Conservation (phyloP, 1,140 invertebrate species). For the Ceratoteleas bidentatus region DNA sequence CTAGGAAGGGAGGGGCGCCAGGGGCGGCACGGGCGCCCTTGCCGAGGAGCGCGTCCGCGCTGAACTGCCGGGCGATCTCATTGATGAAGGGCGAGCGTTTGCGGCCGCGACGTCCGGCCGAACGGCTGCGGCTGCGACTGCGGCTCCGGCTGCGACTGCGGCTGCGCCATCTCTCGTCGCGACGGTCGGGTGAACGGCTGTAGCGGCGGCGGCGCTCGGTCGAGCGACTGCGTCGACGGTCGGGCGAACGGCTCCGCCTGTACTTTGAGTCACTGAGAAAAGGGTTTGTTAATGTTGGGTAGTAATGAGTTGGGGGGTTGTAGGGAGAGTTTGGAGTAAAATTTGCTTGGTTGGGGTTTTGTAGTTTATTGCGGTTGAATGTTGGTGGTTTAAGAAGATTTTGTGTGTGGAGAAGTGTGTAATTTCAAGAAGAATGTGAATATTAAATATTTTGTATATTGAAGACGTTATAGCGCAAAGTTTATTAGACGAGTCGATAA, state of each 20-base stretch:
- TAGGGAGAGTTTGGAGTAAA: too few relatives aligned
- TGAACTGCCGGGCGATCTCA: slow-evolving; percentile 75
- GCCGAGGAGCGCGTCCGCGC: slow-evolving; percentile 60
- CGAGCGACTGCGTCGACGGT: slow-evolving; percentile 74
- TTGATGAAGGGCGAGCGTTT: slow-evolving; percentile 79
- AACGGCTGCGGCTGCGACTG: slow-evolving; percentile 66
- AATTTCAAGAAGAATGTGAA: too few relatives aligned
- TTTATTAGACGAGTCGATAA: too few relatives aligned
- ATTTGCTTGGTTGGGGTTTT: too few relatives aligned
- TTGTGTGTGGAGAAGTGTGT: too few relatives aligned
- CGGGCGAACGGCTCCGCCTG: slow-evolving; percentile 74
- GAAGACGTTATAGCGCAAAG: too few relatives aligned
- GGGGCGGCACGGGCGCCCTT: background rate
- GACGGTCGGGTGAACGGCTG: slow-evolving; percentile 71
- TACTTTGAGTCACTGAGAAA: slow-evolving; percentile 72
- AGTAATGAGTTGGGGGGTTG: background rate
- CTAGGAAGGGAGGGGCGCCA: slow-evolving; percentile 14
- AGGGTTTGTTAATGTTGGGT: slow-evolving; percentile 49
- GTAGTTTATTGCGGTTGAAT: too few relatives aligned
- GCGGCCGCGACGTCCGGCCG: slow-evolving; percentile 70
- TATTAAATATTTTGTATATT: too few relatives aligned
- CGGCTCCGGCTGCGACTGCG: slow-evolving; percentile 36
- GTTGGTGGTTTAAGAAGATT: too few relatives aligned
- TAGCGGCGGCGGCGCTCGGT: slow-evolving; percentile 72
- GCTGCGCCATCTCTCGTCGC: slow-evolving; percentile 71